Conservation (phyloP, 2,797 vertebrate species). For the Botia kubotai region DNA sequence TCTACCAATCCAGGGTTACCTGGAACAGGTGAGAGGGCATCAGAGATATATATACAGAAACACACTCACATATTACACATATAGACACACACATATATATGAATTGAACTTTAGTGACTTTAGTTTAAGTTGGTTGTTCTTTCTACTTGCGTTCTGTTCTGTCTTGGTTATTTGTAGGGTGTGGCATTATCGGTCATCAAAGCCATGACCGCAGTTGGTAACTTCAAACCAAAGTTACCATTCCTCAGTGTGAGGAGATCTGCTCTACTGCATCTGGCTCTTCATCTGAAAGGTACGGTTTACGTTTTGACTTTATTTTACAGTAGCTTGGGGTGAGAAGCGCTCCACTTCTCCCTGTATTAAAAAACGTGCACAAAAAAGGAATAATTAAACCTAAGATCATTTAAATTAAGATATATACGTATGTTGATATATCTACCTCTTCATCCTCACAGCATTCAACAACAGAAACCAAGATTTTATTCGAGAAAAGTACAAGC, state of each 20-base stretch:
- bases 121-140: background rate
- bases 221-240: conserved; percentile 93
- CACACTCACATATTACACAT: no score
- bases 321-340: background rate
- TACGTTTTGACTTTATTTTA: background rate
- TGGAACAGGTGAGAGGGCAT: conserved; percentile 88
- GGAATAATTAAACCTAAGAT: background rate
- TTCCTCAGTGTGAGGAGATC: conserved; percentile 86
- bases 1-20: conserved; percentile 89
- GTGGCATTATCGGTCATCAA: conserved; percentile 87
- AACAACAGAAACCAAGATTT: conserved; percentile 81
- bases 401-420: background rate
- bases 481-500: conserved; percentile 81
- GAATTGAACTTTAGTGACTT: background rate
- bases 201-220: conserved; percentile 91
- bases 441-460: conserved; percentile 78
- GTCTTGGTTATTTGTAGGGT: conserved; percentile 77
- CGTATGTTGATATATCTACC: background rate
- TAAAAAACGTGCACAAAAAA: background rate
- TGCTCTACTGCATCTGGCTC: conserved; percentile 86
- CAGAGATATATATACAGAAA: no score
- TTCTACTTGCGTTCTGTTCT: background rate
- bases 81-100: no score
- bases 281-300: conserved; percentile 91
- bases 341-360: no score